Percentiles rank a stretch among this genome's conserved stretches.
Evolutionary conservation across 2,113 vertebrate species (phyloP).

Genomic region (Otis tarda): DNA sequence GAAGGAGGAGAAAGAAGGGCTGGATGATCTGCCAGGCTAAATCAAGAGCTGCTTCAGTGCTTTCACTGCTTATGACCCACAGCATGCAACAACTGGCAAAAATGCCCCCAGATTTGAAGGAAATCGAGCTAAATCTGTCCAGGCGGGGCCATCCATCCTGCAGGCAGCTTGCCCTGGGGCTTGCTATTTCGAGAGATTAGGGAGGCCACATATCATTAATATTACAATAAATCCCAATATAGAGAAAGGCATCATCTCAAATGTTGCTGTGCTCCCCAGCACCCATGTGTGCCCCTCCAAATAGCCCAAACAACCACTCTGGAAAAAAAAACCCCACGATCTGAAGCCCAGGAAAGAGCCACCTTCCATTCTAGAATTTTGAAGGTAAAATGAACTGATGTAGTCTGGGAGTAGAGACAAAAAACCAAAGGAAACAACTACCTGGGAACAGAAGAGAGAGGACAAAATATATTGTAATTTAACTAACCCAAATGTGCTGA

Average conservation of each 20-base stretch:
- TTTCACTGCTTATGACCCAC: background rate
- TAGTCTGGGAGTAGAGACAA: background rate
- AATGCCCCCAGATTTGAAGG: background rate
- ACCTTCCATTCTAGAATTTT: background rate
- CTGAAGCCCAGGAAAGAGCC: background rate
- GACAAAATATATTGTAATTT: background rate
- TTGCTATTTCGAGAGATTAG: constrained; percentile 32
- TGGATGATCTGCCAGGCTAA: constrained; percentile 17
- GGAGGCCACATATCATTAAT: constrained; percentile 30
- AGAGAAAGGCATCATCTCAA: background rate
- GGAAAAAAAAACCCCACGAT: background rate
- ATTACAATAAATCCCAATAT: background rate
- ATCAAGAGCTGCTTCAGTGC: background rate
- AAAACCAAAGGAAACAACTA: background rate
- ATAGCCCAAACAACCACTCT: background rate
- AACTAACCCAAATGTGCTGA: background rate
- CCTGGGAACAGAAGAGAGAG: background rate
- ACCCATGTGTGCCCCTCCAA: background rate
- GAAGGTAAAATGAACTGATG: background rate
- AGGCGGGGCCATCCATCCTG: constrained; percentile 51
- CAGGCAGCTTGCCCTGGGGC: constrained; percentile 22
- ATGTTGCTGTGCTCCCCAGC: background rate
- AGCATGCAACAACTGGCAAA: constrained; percentile 27
- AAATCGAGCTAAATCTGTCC: background rate
- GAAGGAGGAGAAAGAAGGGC: background rate